Evolutionary conservation across 1,140 invertebrate species (phyloP), one percentile per base, ranked within the genome.

Genomic region (Adoxophyes honmai): DNA sequence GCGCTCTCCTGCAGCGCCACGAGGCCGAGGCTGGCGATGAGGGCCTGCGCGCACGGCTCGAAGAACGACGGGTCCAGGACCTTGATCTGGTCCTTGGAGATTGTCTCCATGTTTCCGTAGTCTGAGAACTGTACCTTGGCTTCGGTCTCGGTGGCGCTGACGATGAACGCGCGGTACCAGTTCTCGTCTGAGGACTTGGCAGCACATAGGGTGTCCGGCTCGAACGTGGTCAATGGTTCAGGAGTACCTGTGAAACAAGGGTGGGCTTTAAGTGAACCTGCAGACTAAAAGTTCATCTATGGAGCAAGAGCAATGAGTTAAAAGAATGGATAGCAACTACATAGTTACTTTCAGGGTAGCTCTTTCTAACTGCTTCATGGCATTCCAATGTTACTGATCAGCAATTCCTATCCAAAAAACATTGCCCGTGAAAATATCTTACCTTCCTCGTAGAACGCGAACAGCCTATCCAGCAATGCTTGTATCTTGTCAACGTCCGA

Each of bases 41-140:
- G 72, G 0, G 90, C 90, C 8, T 92, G 73, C 39, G 90, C 83
- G 59, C 91, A 89, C 0, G 88, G 89, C 16, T 81, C 73, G 57
- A 88, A 90, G 73, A 94, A 94, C 51, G 86, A 73, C 2, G 86
- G 51, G 11, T 93, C 90, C 10, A 93, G 75, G 18, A 73, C 62
- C 58, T 91, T 91, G 0, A 94, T 62, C 7, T 80, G 72, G 0
- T 78, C 74, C 13, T 86, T 77, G 0, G 85, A 38, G 0, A 95
- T 78, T 16, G 74, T 85, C 79, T 95, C 94, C 18, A 90, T 90
- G 77, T 96, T 95, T 7, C 95, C 95, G 81, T 95, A 96, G 78
- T 96, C 95, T 3, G 95, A 80, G 78, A 94, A 96, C 7, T 91
- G 84, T 0, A 96, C 92, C 57, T 88, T 90, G 1, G 91, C 75